Evolutionary conservation across 2,888 invertebrate genomes (phyloP).

Genomic region (Harpagoxenus sublaevis): DNA sequence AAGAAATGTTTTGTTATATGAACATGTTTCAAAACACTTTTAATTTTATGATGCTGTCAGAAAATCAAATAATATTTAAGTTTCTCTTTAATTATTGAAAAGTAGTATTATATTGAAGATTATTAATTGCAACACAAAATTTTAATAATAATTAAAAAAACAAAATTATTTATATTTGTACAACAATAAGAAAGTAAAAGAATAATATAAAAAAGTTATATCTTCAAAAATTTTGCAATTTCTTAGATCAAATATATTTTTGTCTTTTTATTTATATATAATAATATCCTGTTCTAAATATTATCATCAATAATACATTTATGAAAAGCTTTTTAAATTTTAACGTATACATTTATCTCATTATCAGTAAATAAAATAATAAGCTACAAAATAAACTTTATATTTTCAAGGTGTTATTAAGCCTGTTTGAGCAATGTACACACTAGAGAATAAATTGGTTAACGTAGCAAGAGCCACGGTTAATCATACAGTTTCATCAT

Average conservation of each 20-base stretch:
- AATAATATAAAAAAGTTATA: not conserved
- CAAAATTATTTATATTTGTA: not conserved
- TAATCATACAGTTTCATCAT: conserved; percentile 30
- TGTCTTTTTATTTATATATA: not conserved
- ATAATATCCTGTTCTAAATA: not conserved
- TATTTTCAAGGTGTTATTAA: not conserved
- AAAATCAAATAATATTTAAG: conserved; percentile 5
- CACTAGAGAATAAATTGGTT: not conserved
- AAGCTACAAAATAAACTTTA: not conserved
- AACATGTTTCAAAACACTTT: conserved; percentile 1
- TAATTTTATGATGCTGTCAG: not conserved
- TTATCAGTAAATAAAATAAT: not conserved
- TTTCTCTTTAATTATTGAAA: not conserved
- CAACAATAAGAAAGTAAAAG: not conserved
- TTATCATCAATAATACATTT: not conserved
- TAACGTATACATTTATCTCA: not conserved
- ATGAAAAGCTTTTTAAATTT: not conserved
- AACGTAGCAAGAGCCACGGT: not conserved
- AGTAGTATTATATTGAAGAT: not conserved
- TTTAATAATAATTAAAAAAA: not conserved
- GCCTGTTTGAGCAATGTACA: not conserved
- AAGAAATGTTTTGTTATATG: not conserved
- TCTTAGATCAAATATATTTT: not conserved
- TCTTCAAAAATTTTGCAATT: not conserved
- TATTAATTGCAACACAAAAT: not conserved